These are phyloP conservation scores for Phymastichus coffea DNA, from an alignment of 1,140 invertebrate genomes.

Conservation along the genomic window DNA sequence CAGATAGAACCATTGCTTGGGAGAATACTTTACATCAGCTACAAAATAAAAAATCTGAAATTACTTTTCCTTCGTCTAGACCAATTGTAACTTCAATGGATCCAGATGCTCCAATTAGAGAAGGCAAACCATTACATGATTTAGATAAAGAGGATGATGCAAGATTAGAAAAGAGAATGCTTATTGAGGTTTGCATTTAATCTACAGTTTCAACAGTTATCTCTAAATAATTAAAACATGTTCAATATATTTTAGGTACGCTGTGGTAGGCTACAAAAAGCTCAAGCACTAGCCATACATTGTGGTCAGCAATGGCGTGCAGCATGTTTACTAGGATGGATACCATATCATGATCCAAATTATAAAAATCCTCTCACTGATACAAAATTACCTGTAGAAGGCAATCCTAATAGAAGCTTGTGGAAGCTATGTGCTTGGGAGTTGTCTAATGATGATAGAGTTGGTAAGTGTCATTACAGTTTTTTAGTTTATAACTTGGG, in stretches of 20 bases:
- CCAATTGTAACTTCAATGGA: conserved; percentile 77
- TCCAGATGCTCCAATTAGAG: conserved; percentile 87
- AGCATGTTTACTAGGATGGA: conserved; percentile 87
- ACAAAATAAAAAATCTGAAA: conserved; percentile 58
- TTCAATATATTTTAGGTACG: conserved; percentile 63
- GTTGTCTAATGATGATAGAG: conserved; percentile 62
- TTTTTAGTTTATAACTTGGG: neutral
- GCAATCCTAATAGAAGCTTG: conserved; percentile 84
- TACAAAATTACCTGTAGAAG: conserved; percentile 67
- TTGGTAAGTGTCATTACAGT: conserved; percentile 39
- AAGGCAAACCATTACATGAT: conserved; percentile 80
- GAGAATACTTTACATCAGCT: conserved; percentile 88
- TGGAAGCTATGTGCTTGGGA: conserved; percentile 87
- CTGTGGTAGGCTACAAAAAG: conserved; percentile 81
- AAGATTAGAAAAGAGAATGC: conserved; percentile 64
- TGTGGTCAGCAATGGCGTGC: conserved; percentile 89
- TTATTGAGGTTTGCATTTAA: conserved; percentile 47
- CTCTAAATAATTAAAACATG: neutral
- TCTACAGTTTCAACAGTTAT: conserved; percentile 11
- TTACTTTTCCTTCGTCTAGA: conserved; percentile 60
- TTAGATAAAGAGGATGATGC: conserved; percentile 87
- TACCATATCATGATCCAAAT: conserved; percentile 80
- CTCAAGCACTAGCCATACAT: conserved; percentile 78
- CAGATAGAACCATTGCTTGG: conserved; percentile 79
- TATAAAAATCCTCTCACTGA: conserved; percentile 55